A percentile compares a stretch with the other conserved stretches of the same genome.
Evolutionary conservation across 2,888 invertebrate genomes (phyloP).

Genomic region (Drosophila mulleri): DNA sequence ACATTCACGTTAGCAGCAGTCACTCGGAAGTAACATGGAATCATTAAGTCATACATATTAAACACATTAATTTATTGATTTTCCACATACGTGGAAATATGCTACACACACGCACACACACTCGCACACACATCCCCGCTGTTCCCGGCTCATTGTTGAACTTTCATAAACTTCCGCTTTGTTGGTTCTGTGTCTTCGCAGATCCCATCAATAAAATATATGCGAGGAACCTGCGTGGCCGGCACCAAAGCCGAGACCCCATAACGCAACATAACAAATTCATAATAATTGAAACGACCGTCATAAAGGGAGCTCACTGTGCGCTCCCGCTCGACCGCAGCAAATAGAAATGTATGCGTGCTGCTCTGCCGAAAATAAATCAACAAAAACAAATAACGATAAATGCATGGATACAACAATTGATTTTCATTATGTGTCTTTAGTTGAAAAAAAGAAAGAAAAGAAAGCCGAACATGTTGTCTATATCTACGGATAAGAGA

Average conservation of each 20-base stretch:
- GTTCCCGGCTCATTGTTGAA: neutral
- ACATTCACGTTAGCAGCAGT: slow-evolving; percentile 48
- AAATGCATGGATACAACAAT: neutral
- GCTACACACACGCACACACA: slow-evolving; percentile 14
- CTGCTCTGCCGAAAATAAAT: slow-evolving; percentile 24
- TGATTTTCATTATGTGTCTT: slow-evolving; percentile 1
- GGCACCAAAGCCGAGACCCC: slow-evolving; percentile 11
- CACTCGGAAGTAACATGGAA: slow-evolving; percentile 66
- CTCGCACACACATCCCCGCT: neutral
- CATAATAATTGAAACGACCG: slow-evolving; percentile 54
- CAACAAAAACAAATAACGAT: slow-evolving; percentile 14
- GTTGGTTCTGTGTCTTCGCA: slow-evolving; percentile 48
- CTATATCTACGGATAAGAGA: neutral
- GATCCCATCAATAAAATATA: slow-evolving; percentile 69
- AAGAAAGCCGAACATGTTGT: neutral
- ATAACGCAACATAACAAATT: slow-evolving; percentile 41
- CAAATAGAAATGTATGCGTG: slow-evolving; percentile 50
- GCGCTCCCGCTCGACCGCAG: slow-evolving; percentile 7
- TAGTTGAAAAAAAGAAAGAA: neutral
- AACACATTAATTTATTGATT: slow-evolving; percentile 75
- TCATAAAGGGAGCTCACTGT: slow-evolving; percentile 22
- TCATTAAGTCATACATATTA: slow-evolving; percentile 67
- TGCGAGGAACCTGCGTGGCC: slow-evolving; percentile 26
- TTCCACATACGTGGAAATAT: slow-evolving; percentile 45
- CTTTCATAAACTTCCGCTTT: slow-evolving; percentile 64